Percentiles rank a stretch among this genome's conserved stretches.
phyloP scores from a whole-genome alignment of 2,113 vertebrate genomes.

The Cyanoderma ruficeps region DNA sequence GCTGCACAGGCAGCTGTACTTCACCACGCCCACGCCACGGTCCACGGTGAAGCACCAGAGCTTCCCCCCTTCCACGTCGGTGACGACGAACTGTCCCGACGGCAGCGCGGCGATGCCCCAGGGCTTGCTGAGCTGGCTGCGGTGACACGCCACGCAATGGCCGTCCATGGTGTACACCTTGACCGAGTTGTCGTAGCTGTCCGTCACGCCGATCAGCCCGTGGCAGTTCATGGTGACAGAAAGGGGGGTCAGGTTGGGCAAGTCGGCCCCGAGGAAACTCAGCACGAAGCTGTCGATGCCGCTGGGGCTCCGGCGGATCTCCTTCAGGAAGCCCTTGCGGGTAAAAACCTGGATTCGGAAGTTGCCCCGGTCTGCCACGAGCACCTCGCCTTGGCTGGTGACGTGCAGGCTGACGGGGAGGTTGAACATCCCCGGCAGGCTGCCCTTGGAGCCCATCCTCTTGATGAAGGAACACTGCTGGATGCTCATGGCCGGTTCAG shows the following conservation, averaged over 20 bases:
- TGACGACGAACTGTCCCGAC: conserved; percentile 93
- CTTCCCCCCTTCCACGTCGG: conserved; percentile 94
- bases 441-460: conserved; percentile 96
- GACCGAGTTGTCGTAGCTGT: conserved; percentile 95
- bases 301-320: conserved; percentile 92
- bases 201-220: conserved; percentile 92
- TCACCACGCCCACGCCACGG: conserved; percentile 89
- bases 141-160: conserved; percentile 92
- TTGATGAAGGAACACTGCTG: conserved; percentile 92
- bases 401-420: conserved; percentile 91
- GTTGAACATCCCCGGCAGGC: conserved; percentile 92
- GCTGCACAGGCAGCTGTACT: conserved; percentile 90
- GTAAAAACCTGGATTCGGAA: conserved; percentile 95
- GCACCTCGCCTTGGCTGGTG: conserved; percentile 89
- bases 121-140: conserved; percentile 94
- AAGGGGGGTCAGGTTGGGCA: conserved; percentile 91
- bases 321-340: conserved; percentile 92
- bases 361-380: conserved; percentile 94
- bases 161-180: conserved; percentile 96
- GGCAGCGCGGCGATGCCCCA: conserved; percentile 95
- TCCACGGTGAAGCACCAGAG: conserved; percentile 95
- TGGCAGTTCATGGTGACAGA: conserved; percentile 94
- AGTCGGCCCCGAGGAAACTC: conserved; percentile 92
- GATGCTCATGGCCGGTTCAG: conserved; percentile 68
- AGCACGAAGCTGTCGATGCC: conserved; percentile 95